Base-by-base conservation (phyloP, 2,113 vertebrate species). In the Pelobates fuscus region DNA sequence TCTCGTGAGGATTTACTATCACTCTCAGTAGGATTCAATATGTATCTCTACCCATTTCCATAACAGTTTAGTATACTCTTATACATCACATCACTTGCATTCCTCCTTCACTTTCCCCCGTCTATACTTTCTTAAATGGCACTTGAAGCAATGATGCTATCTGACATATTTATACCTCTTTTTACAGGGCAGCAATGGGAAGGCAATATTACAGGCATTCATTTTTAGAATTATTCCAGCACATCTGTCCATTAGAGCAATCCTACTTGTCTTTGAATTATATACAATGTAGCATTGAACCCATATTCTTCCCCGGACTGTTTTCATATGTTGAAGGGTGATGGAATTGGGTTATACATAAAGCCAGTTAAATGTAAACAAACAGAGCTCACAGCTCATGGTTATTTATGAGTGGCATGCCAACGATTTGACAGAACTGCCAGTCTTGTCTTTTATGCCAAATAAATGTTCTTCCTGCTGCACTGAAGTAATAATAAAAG, bases 341-440 rank as follows among this genome's bases (percentile, higher is more conserved):
- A 52, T 67, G 44, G 65, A 67, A 17, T 44, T 7, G 17, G n/a
- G 27, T 26, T 68, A 21, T 30, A 23, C 49, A 44, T 67, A 67
- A 49, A 54, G 32, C 8, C n/a, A 21, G 46, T 43, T 27, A 49
- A 44, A 49, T 8, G 3, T 12, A 5, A 49, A n/a, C n/a, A n/a
- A n/a, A 46, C 0, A 0, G 8, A 8, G 1, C 0, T 0, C 2
- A 1, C 0, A 0, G n/a, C 2, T 8, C 49, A 7, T 12, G 30
- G 12, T 0, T 67, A 41, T 14, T 2, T 3, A n/a, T 0, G 1
- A 52, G 8, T 67, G 20, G 25, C 25, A 46, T 2, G 7, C 55
- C 37, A 14, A 46, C 24, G 2, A 7, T 65, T 24, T 30, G 44
- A 70, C 26, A 26, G 4, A 24, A 64, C 26, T 64, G 25, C 20